Evolutionary conservation across 64 coral and sea anemone species (phyloP), one percentile per base, ranked within the genome.

Genomic region (Pocillopora verrucosa): DNA sequence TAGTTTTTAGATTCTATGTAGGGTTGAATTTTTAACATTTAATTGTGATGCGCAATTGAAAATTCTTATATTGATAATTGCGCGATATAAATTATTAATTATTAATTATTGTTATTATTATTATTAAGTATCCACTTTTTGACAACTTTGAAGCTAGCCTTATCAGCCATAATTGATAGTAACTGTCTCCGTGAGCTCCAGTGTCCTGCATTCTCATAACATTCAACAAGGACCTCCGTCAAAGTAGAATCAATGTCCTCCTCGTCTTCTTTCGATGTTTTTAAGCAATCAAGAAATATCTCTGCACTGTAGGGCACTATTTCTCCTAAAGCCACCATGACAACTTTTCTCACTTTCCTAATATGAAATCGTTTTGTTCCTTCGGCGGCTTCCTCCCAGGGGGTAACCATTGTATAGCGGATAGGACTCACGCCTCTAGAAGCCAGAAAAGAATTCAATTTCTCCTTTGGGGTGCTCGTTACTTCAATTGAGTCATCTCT

Each of bases 321-420:
- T 87, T 89, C 87, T 79, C 67, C 75, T 30, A 89, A 25, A 86
- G 83, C 89, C 45, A 80, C 70, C 37, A 73, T 34, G 26, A 76
- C 89, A 76, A 73, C 80, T 34, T 89, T 75, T 24, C 83, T 91
- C 25, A 60, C 72, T 91, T 91, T 91, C 2, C 89, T 69, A 13
- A 12, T 80, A 72, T 91, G 61, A 25, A 68, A 73, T 73, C 89
- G 89, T 63, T 75, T 84, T 60, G 89, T 84, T 82, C 89, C 58
- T 60, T 67, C 74, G 36, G 86, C 78, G 88, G 79, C 77, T 57
- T 93, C 91, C 20, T 93, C 77, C 91, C 91, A 93, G 25, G 91
- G 86, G 25, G 34, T 59, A 74, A 69, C 76, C 60, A 93, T 77
- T 64, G 79, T 59, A 79, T 93, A 19, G 38, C 86, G 76, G 30